Conservation (phyloP, 2,113 vertebrate genomes). For the Misgurnus anguillicaudatus region DNA sequence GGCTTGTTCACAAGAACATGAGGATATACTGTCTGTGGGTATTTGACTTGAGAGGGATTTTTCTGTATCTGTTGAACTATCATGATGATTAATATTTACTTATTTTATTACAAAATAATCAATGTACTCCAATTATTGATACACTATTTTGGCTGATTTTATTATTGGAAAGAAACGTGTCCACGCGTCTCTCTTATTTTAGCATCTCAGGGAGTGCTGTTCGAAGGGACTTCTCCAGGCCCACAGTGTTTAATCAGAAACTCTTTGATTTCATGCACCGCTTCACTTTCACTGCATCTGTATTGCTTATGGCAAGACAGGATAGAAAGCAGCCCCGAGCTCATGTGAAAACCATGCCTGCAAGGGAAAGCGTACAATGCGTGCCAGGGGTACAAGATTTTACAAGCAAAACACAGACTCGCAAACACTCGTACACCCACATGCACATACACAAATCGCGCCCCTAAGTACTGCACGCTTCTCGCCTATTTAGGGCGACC, state of each 20-base stretch:
- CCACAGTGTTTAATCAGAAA: conserved; percentile 55
- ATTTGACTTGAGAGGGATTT: too few species aligned
- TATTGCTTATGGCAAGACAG: conserved; percentile 59
- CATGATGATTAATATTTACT: too few species aligned
- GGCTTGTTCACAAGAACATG: too few species aligned
- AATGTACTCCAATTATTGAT: not conserved
- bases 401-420: conserved; percentile 65
- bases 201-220: conserved; percentile 16
- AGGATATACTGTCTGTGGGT: too few species aligned
- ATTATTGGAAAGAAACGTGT: not conserved
- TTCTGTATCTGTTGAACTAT: too few species aligned
- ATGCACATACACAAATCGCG: conserved; percentile 21
- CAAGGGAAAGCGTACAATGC: conserved; percentile 64
- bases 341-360: conserved; percentile 65
- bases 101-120: not conserved
- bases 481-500: conserved; percentile 75
- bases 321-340: conserved; percentile 59
- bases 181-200: not conserved
- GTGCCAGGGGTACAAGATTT: conserved; percentile 58
- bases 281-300: conserved; percentile 53
- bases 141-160: not conserved
- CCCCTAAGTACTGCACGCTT: conserved; percentile 68
- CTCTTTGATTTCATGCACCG: conserved; percentile 60
- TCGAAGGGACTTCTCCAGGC: conserved; percentile 9
- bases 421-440: conserved; percentile 10